A percentile compares a stretch with the other conserved stretches of the same genome.
Evolutionary conservation across 2,888 invertebrate genomes (phyloP).

Genomic region (Ganaspis brasiliensis): DNA sequence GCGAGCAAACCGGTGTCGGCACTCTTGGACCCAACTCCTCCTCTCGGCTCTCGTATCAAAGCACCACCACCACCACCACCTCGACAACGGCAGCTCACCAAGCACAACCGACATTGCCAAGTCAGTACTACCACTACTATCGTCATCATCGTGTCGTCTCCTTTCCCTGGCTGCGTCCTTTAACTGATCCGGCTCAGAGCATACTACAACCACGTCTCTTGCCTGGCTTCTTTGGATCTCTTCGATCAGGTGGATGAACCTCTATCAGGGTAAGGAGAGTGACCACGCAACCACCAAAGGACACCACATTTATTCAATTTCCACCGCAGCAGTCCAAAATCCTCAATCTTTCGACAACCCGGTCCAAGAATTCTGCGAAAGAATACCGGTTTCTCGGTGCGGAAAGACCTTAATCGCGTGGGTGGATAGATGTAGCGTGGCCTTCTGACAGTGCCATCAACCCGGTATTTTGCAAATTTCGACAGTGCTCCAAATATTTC

Average conservation of each 20-base stretch:
- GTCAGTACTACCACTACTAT: slow-evolving; percentile 43
- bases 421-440: slow-evolving; percentile 35
- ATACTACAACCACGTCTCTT: slow-evolving; percentile 9
- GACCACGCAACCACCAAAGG: background rate
- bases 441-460: slow-evolving; percentile 39
- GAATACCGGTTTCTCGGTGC: slow-evolving; percentile 41
- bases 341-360: background rate
- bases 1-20: slow-evolving; percentile 65
- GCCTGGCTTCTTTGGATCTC: slow-evolving; percentile 8
- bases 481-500: background rate
- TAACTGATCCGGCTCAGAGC: slow-evolving; percentile 21
- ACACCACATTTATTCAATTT: background rate
- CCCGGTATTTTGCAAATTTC: slow-evolving; percentile 27
- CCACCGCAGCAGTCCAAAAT: background rate
- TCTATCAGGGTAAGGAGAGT: background rate
- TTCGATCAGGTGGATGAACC: background rate
- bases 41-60: slow-evolving; percentile 59
- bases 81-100: slow-evolving; percentile 48
- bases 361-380: slow-evolving; percentile 9
- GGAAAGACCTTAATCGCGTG: slow-evolving; percentile 43
- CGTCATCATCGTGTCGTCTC: slow-evolving; percentile 46
- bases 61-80: slow-evolving; percentile 58
- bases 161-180: slow-evolving; percentile 40
- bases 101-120: slow-evolving; percentile 37
- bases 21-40: slow-evolving; percentile 52